Base-by-base conservation (phyloP, 2,113 vertebrate genomes). In the Chionis minor region DNA sequence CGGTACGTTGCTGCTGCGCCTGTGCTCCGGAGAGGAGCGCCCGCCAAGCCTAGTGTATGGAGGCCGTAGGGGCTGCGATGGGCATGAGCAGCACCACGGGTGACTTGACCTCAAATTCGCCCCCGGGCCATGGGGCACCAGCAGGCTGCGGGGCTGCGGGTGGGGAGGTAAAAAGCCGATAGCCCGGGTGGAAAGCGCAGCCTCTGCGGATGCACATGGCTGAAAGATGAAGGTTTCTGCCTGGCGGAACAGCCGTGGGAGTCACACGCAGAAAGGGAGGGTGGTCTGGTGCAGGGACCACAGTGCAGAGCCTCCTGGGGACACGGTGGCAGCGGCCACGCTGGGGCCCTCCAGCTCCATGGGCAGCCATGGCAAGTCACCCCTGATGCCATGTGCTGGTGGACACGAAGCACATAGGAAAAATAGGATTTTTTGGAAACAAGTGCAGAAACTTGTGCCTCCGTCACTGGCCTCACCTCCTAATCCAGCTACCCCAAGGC, bases 21-120 rank as follows among this genome's bases (percentile, higher is more conserved):
- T 59, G 51, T 71, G 33, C 72, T 89, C 88, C 2, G 3, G 58
- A 47, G 35, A 77, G 44, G 12, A 65, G n/a, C 4, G 1, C 10
- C 21, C 1, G 0, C 40, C 2, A 5, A n/a, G 14, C 30, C 9
- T 1, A 11, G 33, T 10, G 16, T 8, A 7, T 5, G 23, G 69
- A 63, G 61, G 24, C 70, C 61, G 1, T 6, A 40, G 11, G 59
- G 59, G 30, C 44, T 66, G 63, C 2, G 3, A 6, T 9, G n/a
- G 72, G 11, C 35, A 61, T 0, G 1, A 84, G 55, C 69, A 55
- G 67, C n/a, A 45, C 32, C 28, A n/a, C 52, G 1, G 0, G 61
- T 33, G 80, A 32, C 63, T 65, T 73, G 44, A 8, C 10, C 18
- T 27, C 17, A 70, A 62, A 30, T 78, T 78, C 23, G 77, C 19